Conservation (phyloP, 2,888 invertebrate species). For the Philaethria dido region DNA sequence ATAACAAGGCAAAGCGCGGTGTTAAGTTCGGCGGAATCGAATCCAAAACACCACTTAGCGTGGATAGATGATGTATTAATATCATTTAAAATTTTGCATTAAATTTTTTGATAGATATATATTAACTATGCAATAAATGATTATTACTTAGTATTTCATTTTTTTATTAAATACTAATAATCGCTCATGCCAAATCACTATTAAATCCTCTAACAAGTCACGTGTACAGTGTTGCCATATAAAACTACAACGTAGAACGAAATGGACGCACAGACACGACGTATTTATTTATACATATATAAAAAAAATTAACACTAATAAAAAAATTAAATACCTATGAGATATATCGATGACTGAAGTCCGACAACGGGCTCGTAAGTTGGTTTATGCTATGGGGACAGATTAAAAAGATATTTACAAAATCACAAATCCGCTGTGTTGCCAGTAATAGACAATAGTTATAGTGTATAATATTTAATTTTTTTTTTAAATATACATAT, state of each 20-base stretch:
- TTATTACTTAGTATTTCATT: neutral
- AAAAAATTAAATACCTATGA: slow-evolving; percentile 83
- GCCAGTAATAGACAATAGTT: slow-evolving; percentile 52
- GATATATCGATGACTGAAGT: slow-evolving; percentile 80
- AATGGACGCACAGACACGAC: slow-evolving; percentile 69
- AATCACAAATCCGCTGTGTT: slow-evolving; percentile 67
- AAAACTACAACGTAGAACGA: slow-evolving; percentile 57
- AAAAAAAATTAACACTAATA: slow-evolving; percentile 71
- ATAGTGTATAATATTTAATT: slow-evolving; percentile 33
- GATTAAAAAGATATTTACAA: slow-evolving; percentile 77
- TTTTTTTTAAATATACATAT: slow-evolving; percentile 28
- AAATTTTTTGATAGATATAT: too few relatives aligned
- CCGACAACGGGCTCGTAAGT: slow-evolving; percentile 66
- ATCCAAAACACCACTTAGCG: too few relatives aligned
- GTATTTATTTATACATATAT: slow-evolving; percentile 57
- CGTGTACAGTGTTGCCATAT: slow-evolving; percentile 53
- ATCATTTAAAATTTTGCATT: too few relatives aligned
- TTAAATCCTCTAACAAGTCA: slow-evolving; percentile 1
- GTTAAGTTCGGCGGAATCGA: too few relatives aligned
- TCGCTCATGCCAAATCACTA: neutral
- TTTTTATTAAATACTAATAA: slow-evolving; percentile 1
- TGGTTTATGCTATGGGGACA: slow-evolving; percentile 80
- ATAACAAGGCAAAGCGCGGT: too few relatives aligned
- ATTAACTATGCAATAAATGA: neutral
- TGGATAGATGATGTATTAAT: too few relatives aligned